Base-by-base conservation (phyloP, 2,888 invertebrate genomes). In the Leucophenga maculata region DNA sequence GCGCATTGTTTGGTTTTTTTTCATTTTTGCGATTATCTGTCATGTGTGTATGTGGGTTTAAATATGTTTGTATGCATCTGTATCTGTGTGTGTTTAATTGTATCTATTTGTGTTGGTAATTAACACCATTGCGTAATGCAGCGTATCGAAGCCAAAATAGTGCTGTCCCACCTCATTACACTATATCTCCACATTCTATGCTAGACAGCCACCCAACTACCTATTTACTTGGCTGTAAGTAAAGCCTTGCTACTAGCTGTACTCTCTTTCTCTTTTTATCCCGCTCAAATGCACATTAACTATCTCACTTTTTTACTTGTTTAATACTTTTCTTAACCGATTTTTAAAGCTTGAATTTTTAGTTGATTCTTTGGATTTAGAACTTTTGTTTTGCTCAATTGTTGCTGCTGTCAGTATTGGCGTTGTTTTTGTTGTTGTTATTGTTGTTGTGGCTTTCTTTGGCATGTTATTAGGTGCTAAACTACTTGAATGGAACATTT, bases 81-180 rank as follows among this genome's bases (percentile, higher is more conserved):
- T 54, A 62, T 73, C 11, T 69, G 1, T 66, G 55, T 72, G 20
- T 60, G 39, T 46, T 26, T 65, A 2, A 22, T 46, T 20, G 46
- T 62, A 31, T 46, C 16, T 71, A 70, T 75, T 66, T 82, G 77
- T 81, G 78, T 79, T 78, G 70, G 86, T 85, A 86, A 86, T 86
- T 86, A 86, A 86, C 86, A 86, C 86, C 86, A 83, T 86, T 86
- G 86, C 86, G 86, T 86, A 86, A 86, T 86, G 86, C 86, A 84
- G 85, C 85, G 82, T 84, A 86, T 86, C 85, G 85, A 85, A 86
- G 85, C 85, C 85, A 80, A 83, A 83, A 79, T 79, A 85, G 82
- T 85, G 85, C 80, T 78, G 76, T 80, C 80, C 83, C 83, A 83
- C 79, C 81, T 83, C 77, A 72, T 18, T 54, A 6, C 6, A 22